phyloP scores from a whole-genome alignment of 1,140 invertebrate species.

The Pantala flavescens region DNA sequence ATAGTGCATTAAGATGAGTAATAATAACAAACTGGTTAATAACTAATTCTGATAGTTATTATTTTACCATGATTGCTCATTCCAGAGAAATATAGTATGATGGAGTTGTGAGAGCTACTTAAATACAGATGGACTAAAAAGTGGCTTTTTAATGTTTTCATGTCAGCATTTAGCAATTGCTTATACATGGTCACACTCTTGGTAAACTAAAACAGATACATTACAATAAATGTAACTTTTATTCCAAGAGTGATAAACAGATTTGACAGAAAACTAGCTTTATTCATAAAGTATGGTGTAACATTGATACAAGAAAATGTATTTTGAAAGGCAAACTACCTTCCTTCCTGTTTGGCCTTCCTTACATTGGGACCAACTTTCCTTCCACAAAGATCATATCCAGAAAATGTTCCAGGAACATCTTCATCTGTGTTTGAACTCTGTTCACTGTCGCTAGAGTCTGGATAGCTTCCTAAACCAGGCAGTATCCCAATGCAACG shows the following conservation, averaged over 20 bases:
- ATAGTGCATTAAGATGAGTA: no score
- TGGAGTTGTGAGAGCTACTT: no score
- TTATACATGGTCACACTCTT: no score
- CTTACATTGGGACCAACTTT: not conserved
- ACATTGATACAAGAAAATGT: not conserved
- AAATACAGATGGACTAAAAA: no score
- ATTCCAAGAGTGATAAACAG: not conserved
- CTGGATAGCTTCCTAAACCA: slow-evolving; percentile 58
- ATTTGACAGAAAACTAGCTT: not conserved
- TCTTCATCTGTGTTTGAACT: slow-evolving; percentile 13
- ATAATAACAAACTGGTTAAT: no score
- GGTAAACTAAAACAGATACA: no score
- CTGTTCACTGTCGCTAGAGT: slow-evolving; percentile 51
- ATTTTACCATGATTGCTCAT: no score
- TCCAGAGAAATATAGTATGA: no score
- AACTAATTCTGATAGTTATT: no score
- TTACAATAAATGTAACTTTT: no score
- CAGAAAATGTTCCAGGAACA: not conserved
- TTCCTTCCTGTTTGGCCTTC: not conserved
- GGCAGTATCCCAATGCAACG: slow-evolving; percentile 65
- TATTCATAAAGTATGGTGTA: not conserved
- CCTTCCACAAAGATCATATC: slow-evolving; percentile 11
- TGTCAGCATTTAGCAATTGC: no score
- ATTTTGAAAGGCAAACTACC: not conserved
- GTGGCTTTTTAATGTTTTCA: no score